Percentiles rank a stretch among this genome's conserved stretches.
Conservation (phyloP, 2,797 vertebrate species). For the Danio tinwini region DNA sequence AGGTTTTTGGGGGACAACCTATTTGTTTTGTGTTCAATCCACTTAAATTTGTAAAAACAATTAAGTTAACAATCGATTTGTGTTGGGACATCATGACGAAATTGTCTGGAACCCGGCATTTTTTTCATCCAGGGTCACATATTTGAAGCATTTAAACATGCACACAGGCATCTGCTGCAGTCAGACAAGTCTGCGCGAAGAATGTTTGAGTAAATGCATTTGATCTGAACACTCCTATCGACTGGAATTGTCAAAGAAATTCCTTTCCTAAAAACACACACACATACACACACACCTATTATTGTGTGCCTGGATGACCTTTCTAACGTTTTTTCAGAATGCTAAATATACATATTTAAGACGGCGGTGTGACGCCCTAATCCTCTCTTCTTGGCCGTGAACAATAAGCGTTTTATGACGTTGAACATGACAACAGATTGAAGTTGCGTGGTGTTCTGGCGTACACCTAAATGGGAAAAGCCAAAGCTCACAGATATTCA, state of each 20-base stretch:
- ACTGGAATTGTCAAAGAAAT: conserved; percentile 29
- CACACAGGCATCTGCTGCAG: conserved; percentile 3
- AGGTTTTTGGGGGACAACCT: too few relatives aligned
- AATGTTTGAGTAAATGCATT: background rate
- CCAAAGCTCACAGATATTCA: conserved; percentile 25
- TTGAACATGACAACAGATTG: conserved; percentile 12
- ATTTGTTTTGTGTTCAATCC: too few relatives aligned
- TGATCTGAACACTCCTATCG: conserved; percentile 21
- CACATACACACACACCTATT: conserved; percentile 30
- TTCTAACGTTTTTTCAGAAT: conserved; percentile 26
- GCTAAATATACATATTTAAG: conserved; percentile 41
- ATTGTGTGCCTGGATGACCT: conserved; percentile 37
- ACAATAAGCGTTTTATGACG: conserved; percentile 31
- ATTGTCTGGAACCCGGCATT: too few relatives aligned
- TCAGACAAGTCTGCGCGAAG: conserved; percentile 20
- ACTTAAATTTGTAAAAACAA: too few relatives aligned
- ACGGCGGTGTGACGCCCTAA: conserved; percentile 14
- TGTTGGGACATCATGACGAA: too few relatives aligned
- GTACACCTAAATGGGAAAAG: conserved; percentile 7
- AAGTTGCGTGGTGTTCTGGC: conserved; percentile 5
- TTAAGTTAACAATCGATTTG: too few relatives aligned
- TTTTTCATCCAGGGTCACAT: too few relatives aligned
- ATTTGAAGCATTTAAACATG: too few relatives aligned
- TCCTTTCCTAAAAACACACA: background rate
- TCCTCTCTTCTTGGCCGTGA: background rate